These are phyloP conservation scores for Morone chrysops DNA, from an alignment of 2,113 vertebrate species.

Conservation along the genomic window DNA sequence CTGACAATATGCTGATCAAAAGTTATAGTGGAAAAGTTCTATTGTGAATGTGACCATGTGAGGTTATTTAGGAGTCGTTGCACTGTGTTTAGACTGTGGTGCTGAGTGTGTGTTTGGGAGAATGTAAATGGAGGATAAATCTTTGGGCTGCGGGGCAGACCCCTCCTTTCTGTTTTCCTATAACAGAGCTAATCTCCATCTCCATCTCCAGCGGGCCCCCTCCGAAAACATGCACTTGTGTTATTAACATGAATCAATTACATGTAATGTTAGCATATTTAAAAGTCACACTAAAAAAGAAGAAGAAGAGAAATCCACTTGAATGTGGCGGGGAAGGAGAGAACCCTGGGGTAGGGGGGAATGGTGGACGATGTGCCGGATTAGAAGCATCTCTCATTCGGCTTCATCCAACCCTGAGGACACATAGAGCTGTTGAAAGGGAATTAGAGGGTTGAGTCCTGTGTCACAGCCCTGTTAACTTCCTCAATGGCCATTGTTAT, in stretches of 20 bases:
- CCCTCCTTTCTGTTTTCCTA: slow-evolving; percentile 30
- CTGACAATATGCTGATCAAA: background rate
- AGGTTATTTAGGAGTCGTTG: slow-evolving; percentile 53
- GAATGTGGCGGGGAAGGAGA: background rate
- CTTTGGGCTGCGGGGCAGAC: slow-evolving; percentile 34
- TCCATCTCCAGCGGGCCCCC: slow-evolving; percentile 21
- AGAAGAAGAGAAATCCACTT: background rate
- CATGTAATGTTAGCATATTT: background rate
- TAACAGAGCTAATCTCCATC: slow-evolving; percentile 20
- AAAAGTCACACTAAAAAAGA: background rate
- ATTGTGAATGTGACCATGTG: slow-evolving; percentile 40
- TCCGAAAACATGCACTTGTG: background rate
- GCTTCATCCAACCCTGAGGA: slow-evolving; percentile 37
- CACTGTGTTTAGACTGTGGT: slow-evolving; percentile 60
- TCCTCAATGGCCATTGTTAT: slow-evolving; percentile 40
- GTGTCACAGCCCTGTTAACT: slow-evolving; percentile 74
- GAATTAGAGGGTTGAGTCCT: slow-evolving; percentile 73
- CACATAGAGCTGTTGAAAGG: slow-evolving; percentile 44
- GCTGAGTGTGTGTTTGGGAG: slow-evolving; percentile 64
- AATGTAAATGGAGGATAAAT: slow-evolving; percentile 75
- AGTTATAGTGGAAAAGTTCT: slow-evolving; percentile 40
- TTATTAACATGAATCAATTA: background rate
- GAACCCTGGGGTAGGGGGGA: background rate
- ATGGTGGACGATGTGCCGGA: background rate
- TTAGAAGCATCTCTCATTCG: slow-evolving; percentile 35